Evolutionary conservation across 1,140 invertebrate genomes (phyloP).

Genomic region (Drosophila mayri): DNA sequence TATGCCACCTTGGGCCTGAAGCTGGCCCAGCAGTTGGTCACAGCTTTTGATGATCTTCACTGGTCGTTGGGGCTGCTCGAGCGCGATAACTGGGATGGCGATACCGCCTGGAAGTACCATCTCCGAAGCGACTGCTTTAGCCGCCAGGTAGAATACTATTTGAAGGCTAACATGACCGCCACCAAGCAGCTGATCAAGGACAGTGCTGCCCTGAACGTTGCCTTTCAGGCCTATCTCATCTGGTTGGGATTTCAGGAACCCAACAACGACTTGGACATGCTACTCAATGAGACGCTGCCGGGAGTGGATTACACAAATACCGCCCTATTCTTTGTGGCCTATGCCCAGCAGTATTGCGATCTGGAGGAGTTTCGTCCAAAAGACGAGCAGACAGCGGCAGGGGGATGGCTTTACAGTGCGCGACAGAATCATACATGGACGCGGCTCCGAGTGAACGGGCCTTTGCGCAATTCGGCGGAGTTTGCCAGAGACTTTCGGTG

Average conservation of each 20-base stretch:
- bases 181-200: conserved; percentile 89
- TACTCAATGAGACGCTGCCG: conserved; percentile 68
- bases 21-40: conserved; percentile 96
- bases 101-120: conserved; percentile 95
- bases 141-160: conserved; percentile 91
- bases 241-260: conserved; percentile 75
- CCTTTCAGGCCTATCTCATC: conserved; percentile 86
- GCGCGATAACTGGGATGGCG: conserved; percentile 95
- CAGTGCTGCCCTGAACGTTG: conserved; percentile 87
- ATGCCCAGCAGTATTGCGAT: conserved; percentile 86
- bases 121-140: conserved; percentile 94
- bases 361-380: conserved; percentile 4
- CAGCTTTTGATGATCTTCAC: conserved; percentile 98
- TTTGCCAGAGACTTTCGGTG: conserved; percentile 73
- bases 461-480: conserved; percentile 61
- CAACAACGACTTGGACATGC: conserved; percentile 57
- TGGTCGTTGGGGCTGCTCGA: conserved; percentile 92
- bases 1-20: conserved; percentile 97
- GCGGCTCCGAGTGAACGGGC: conserved; percentile 63
- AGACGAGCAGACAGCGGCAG: conserved; percentile 16
- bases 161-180: conserved; percentile 86
- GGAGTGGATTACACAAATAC: conserved; percentile 74
- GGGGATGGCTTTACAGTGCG: conserved; percentile 72
- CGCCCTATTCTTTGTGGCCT: conserved; percentile 91
- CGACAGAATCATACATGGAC: conserved; percentile 61